Percentiles rank a stretch among this genome's conserved stretches.
Conservation (phyloP, 2,888 invertebrate genomes). For the Eupithecia dodoneata region DNA sequence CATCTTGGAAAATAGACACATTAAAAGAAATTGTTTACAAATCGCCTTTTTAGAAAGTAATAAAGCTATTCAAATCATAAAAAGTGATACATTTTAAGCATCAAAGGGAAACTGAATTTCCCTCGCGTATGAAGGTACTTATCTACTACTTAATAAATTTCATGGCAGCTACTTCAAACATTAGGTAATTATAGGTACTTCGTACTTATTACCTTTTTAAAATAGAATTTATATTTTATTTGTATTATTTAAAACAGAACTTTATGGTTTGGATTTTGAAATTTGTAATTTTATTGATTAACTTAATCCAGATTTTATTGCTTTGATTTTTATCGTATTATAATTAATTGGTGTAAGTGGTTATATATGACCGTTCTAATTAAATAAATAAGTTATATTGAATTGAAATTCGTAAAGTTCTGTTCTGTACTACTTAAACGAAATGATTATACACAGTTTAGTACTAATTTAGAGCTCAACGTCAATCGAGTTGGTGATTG, state of each 20-base stretch:
- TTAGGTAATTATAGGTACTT: too few species aligned
- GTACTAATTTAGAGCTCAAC: neutral
- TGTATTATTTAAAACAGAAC: too few species aligned
- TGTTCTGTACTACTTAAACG: neutral
- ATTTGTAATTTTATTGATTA: too few species aligned
- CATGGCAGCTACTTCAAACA: neutral
- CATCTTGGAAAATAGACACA: neutral
- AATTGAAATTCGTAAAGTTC: neutral
- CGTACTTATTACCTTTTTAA: too few species aligned
- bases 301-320: too few species aligned
- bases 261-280: too few species aligned
- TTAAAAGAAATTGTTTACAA: slow-evolving; percentile 35
- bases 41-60: slow-evolving; percentile 42
- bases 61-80: slow-evolving; percentile 26
- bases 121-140: neutral
- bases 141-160: neutral
- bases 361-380: too few species aligned
- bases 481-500: neutral
- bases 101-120: neutral
- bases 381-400: too few species aligned
- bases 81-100: slow-evolving; percentile 2
- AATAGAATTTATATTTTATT: too few species aligned
- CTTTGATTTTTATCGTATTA: too few species aligned
- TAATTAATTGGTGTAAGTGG: too few species aligned
- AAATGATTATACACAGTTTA: neutral